Base-by-base conservation (phyloP, 2,797 vertebrate species). In the Hydrocynus forskahlii region DNA sequence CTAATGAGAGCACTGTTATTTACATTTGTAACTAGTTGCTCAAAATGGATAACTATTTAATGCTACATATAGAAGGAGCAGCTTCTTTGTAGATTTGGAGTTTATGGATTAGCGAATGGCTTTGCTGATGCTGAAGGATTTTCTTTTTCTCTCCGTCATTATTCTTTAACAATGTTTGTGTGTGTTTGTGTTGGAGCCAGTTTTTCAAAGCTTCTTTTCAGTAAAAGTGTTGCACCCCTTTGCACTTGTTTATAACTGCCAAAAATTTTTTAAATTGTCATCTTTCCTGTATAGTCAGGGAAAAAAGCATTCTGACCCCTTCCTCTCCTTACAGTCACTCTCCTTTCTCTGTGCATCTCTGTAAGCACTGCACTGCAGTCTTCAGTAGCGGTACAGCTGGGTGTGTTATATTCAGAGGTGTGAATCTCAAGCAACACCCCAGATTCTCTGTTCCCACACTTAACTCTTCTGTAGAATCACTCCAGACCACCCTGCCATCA, bases 341-440 rank as follows among this genome's bases (percentile, higher is more conserved):
- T 70, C 19, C 54, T 77, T 35, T 76, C 19, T 57, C 64, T 63
- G 17, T n/a, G 29, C n/a, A 70, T 48, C 81, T 78, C 68, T 74
- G 14, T 54, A 38, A 78, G 64, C 70, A 80, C 81, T 82, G 76
- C 79, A 86, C 78, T 86, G 85, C 86, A 84, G 80, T 83, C 83
- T 70, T 76, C 80, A 74, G 59, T 81, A 83, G 79, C 76, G 72
- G 81, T 83, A 80, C 85, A 85, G 81, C 81, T 85, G 85, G 85
- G 72, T 82, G 64, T 86, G 85, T 83, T 88, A 85, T 84, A 84
- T 86, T 85, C 83, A 76, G 84, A 86, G 86, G 81, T 86, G 85
- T 82, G 72, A 86, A 86, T 73, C 71, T 76, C 81, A 81, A 84
- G 78, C 84, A 85, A 80, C 85, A 83, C 79, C 73, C 48, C 81